Evolutionary conservation across 2,888 invertebrate species (phyloP).

Genomic region (Drosophila lutescens): DNA sequence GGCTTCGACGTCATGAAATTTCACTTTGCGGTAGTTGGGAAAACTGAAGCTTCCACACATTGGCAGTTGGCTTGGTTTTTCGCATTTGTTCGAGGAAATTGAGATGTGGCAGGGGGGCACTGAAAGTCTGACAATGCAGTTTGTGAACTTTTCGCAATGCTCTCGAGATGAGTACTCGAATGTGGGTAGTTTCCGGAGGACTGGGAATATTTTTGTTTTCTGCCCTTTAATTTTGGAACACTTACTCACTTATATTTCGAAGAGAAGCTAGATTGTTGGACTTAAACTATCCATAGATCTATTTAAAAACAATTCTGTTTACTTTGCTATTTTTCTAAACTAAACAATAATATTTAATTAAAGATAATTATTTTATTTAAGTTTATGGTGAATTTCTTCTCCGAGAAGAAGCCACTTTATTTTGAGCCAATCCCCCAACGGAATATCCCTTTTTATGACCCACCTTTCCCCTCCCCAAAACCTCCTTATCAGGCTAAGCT

Average conservation of each 20-base stretch:
- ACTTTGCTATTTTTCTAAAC: no score
- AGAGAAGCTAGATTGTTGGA: neutral
- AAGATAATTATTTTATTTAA: neutral
- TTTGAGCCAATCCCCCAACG: neutral
- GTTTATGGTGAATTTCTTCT: neutral
- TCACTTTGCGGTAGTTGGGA: slow-evolving; percentile 68
- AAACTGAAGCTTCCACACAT: slow-evolving; percentile 32
- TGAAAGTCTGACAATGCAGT: slow-evolving; percentile 47
- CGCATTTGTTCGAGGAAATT: slow-evolving; percentile 24
- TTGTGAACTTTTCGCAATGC: slow-evolving; percentile 37
- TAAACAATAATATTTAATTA: no score
- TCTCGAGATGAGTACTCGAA: slow-evolving; percentile 17
- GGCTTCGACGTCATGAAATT: slow-evolving; percentile 62
- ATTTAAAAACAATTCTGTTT: no score
- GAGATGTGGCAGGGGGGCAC: slow-evolving; percentile 7
- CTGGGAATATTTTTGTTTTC: neutral
- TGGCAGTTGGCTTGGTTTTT: slow-evolving; percentile 37
- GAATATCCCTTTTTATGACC: slow-evolving; percentile 14
- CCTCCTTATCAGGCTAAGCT: slow-evolving; percentile 42
- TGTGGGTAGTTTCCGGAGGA: slow-evolving; percentile 14
- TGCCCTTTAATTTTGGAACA: slow-evolving; percentile 13
- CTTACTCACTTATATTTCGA: neutral
- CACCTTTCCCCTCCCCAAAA: neutral
- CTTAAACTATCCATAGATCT: no score
- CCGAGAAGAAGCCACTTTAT: neutral